These are phyloP conservation scores for Promerops cafer DNA, from an alignment of 2,113 vertebrate genomes.

Conservation along the genomic window DNA sequence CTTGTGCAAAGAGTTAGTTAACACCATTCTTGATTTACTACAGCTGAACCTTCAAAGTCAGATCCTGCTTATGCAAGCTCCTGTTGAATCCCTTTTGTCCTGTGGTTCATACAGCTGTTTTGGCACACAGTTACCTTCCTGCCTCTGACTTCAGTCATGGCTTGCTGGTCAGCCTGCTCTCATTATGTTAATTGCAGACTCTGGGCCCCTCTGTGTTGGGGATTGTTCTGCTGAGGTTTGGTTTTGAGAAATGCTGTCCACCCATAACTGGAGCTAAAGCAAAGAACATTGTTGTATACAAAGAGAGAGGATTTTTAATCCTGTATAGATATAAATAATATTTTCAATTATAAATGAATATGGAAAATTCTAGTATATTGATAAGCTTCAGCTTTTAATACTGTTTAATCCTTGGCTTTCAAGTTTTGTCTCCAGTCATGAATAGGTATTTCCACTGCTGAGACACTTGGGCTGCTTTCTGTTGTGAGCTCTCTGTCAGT, in stretches of 20 bases:
- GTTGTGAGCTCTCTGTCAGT: neutral
- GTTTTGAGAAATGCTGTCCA: neutral
- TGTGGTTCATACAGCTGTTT: neutral
- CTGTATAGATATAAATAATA: neutral
- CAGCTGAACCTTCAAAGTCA: neutral
- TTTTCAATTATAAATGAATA: neutral
- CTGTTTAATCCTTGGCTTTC: neutral
- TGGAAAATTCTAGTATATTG: neutral
- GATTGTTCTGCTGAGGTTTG: neutral
- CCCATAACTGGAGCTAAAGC: neutral
- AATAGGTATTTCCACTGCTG: neutral
- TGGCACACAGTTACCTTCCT: neutral
- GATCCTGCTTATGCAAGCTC: neutral
- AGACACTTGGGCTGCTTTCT: neutral
- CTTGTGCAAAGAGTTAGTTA: neutral
- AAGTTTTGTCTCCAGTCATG: neutral
- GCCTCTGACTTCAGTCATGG: neutral
- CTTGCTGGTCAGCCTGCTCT: neutral
- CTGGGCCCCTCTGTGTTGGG: accelerated
- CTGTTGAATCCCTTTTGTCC: neutral
- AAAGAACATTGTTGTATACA: neutral
- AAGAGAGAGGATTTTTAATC: neutral
- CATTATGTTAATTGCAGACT: accelerated
- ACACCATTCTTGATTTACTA: neutral
- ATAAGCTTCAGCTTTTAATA: neutral